These are phyloP conservation scores for Champsocephalus esox DNA, from an alignment of 2,797 vertebrate genomes.

Conservation along the genomic window DNA sequence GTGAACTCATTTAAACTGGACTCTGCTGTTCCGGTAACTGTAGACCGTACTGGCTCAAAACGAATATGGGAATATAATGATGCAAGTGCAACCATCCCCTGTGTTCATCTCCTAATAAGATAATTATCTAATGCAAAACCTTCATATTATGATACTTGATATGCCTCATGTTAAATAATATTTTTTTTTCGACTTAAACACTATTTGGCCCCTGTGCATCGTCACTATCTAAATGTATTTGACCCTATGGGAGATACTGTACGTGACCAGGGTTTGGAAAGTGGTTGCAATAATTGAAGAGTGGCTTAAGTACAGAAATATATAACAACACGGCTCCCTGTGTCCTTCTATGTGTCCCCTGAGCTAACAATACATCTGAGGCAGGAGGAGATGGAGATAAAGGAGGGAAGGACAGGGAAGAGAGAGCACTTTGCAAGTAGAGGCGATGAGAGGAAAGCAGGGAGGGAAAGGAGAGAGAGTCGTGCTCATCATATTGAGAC, in stretches of 20 bases:
- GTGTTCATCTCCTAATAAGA: slow-evolving; percentile 21
- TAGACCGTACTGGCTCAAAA: neutral
- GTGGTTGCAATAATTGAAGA: slow-evolving; percentile 31
- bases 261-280: slow-evolving; percentile 1
- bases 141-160: neutral
- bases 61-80: slow-evolving; percentile 9
- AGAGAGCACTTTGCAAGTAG: slow-evolving; percentile 31
- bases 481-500: slow-evolving; percentile 52
- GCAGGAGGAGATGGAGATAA: slow-evolving; percentile 20
- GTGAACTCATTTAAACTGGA: slow-evolving; percentile 12
- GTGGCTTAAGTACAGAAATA: slow-evolving; percentile 25
- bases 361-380: slow-evolving; percentile 33
- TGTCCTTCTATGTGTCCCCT: slow-evolving; percentile 44
- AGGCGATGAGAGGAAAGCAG: slow-evolving; percentile 19
- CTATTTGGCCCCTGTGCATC: slow-evolving; percentile 21
- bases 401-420: slow-evolving; percentile 7
- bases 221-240: slow-evolving; percentile 47
- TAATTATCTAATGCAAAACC: slow-evolving; percentile 13
- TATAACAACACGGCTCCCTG: slow-evolving; percentile 19
- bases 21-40: neutral
- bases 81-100: slow-evolving; percentile 44
- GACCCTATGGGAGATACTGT: slow-evolving; percentile 53
- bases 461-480: slow-evolving; percentile 37
- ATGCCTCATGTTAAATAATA: neutral
- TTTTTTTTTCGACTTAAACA: slow-evolving; percentile 25